Evolutionary conservation across 2,888 invertebrate species (phyloP).

Genomic region (Lasioglossum pauxillum): DNA sequence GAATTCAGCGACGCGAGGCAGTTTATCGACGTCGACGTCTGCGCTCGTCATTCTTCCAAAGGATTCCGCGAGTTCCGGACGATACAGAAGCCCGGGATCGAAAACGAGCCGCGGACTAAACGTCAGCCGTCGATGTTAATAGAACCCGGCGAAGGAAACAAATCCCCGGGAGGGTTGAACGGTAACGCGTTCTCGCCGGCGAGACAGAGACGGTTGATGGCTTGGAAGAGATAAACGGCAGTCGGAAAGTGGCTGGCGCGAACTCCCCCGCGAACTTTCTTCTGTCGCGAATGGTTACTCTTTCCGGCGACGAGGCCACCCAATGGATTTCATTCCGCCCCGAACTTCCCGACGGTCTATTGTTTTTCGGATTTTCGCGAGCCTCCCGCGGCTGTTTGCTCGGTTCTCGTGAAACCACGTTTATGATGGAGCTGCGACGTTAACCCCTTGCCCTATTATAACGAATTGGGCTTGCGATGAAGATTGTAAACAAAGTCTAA

Average conservation of each 20-base stretch:
- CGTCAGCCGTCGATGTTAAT: constrained; percentile 5
- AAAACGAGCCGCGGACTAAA: constrained; percentile 6
- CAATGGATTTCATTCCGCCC: not conserved
- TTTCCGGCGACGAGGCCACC: not conserved
- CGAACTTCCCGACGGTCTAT: not conserved
- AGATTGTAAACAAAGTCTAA: too few relatives aligned
- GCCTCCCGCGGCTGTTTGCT: not conserved
- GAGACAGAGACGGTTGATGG: constrained; percentile 18
- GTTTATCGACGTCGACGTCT: constrained; percentile 13
- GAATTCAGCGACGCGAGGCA: not conserved
- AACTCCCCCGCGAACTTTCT: constrained; percentile 22
- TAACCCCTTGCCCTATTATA: not conserved
- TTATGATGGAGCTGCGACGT: not conserved
- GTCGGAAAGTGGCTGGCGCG: constrained; percentile 1
- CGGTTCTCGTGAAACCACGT: not conserved
- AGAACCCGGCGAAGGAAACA: not conserved
- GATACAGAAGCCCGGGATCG: not conserved
- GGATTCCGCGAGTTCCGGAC: not conserved
- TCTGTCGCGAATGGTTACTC: constrained; percentile 1
- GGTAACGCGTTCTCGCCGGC: constrained; percentile 5
- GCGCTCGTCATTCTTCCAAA: constrained; percentile 4
- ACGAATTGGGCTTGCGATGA: too few relatives aligned
- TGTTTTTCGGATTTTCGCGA: constrained; percentile 6
- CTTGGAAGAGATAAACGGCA: constrained; percentile 30
- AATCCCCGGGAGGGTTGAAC: not conserved